A percentile compares a stretch with the other conserved stretches of the same genome.
phyloP scores from a whole-genome alignment of 2,113 vertebrate genomes.

The Cacatua alba region DNA sequence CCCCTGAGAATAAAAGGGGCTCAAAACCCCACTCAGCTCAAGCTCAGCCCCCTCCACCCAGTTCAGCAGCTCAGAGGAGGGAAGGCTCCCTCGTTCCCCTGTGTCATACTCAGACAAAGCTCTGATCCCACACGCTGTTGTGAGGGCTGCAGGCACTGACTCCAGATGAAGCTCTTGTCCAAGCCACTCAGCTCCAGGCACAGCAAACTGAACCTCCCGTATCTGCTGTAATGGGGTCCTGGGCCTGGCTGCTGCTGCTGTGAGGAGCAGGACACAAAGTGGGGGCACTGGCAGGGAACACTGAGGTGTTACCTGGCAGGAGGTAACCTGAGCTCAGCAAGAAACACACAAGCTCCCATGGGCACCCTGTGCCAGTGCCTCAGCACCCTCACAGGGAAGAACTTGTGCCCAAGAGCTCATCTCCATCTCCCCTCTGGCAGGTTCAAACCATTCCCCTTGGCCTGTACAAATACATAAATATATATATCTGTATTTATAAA shows the following conservation, averaged over 20 bases:
- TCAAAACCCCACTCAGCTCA: background rate
- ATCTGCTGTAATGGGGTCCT: too few species aligned
- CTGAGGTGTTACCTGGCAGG: background rate
- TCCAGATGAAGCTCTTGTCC: background rate
- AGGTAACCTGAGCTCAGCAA: background rate
- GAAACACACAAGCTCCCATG: background rate
- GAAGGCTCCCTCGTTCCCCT: background rate
- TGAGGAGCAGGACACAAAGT: background rate
- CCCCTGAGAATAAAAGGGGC: background rate
- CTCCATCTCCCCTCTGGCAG: background rate
- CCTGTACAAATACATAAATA: too few species aligned
- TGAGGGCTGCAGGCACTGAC: background rate
- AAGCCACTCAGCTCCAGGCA: background rate
- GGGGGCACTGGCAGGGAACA: background rate
- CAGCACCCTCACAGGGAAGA: background rate
- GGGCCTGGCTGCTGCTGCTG: background rate
- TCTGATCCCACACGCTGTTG: background rate
- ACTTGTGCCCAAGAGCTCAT: background rate
- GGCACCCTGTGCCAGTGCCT: background rate
- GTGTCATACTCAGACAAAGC: accelerated
- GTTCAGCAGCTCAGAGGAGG: background rate
- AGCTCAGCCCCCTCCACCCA: background rate
- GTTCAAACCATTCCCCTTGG: too few species aligned
- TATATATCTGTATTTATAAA: too few species aligned
- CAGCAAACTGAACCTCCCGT: background rate